Conservation (phyloP, 2,797 vertebrate genomes). For the Tapirus indicus region DNA sequence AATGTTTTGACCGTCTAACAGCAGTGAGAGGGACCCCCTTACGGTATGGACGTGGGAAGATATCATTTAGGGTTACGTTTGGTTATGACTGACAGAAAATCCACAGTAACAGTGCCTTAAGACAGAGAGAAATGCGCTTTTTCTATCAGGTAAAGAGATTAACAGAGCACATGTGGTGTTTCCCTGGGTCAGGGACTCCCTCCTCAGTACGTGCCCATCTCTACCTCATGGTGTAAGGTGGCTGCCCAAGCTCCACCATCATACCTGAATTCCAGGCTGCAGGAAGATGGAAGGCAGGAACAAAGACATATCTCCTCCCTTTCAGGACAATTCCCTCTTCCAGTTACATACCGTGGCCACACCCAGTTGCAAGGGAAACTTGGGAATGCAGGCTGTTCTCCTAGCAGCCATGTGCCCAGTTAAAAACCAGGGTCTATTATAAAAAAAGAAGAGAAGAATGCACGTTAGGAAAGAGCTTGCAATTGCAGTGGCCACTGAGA, state of each 20-base stretch:
- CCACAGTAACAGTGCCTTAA: neutral
- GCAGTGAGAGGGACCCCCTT: too few relatives aligned
- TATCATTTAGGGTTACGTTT: too few relatives aligned
- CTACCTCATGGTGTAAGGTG: neutral
- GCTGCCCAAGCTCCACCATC: neutral
- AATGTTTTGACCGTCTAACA: neutral
- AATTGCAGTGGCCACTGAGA: too few relatives aligned
- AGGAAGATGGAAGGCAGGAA: neutral
- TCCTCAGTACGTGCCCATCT: neutral
- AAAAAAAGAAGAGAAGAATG: neutral
- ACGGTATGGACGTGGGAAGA: rapidly evolving
- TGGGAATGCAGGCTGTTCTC: neutral
- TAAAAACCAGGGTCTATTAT: neutral
- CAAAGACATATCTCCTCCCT: neutral
- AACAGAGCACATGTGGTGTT: neutral
- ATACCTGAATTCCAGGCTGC: neutral
- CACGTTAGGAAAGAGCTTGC: rapidly evolving
- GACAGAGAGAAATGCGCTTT: neutral
- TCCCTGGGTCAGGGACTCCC: too few relatives aligned
- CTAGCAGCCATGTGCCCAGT: neutral
- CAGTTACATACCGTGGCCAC: neutral
- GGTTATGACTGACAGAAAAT: too few relatives aligned
- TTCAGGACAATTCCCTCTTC: neutral
- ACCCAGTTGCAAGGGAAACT: neutral
- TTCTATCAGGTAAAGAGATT: neutral